phyloP scores from a whole-genome alignment of 2,888 invertebrate species.

The Ectemnius lituratus region DNA sequence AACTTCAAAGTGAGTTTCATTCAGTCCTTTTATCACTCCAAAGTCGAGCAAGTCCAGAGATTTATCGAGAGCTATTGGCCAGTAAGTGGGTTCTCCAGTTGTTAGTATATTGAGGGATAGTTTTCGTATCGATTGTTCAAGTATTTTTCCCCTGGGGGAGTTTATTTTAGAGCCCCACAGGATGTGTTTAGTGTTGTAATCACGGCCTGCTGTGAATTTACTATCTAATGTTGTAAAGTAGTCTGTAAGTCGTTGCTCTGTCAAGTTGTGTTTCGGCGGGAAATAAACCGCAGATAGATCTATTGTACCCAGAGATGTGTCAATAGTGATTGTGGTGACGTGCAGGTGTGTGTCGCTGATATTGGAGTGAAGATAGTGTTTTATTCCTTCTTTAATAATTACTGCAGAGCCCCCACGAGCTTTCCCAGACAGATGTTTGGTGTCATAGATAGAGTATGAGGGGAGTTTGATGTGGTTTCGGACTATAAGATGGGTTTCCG shows the following conservation, averaged over 20 bases:
- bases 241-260: not conserved
- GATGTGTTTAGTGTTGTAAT: slow-evolving; percentile 10
- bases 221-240: not conserved
- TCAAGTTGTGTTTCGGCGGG: not conserved
- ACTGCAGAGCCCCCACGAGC: not conserved
- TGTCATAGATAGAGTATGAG: not conserved
- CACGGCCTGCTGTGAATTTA: slow-evolving; percentile 13
- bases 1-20: not conserved
- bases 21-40: slow-evolving; percentile 11
- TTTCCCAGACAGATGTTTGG: not conserved
- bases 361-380: not conserved
- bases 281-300: not conserved
- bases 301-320: not conserved
- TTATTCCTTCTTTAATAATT: not conserved
- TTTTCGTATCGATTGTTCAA: not conserved
- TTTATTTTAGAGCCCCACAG: slow-evolving; percentile 1
- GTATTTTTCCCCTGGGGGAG: not conserved
- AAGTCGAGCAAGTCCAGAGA: slow-evolving; percentile 7
- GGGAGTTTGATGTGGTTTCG: not conserved
- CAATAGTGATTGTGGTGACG: not conserved
- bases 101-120: not conserved
- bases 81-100: slow-evolving; percentile 1
- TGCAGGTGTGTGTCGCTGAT: not conserved
- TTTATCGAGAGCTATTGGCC: not conserved
- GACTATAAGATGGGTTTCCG: not conserved